Conservation (phyloP, 2,797 vertebrate species). For the Sternotherus odoratus region DNA sequence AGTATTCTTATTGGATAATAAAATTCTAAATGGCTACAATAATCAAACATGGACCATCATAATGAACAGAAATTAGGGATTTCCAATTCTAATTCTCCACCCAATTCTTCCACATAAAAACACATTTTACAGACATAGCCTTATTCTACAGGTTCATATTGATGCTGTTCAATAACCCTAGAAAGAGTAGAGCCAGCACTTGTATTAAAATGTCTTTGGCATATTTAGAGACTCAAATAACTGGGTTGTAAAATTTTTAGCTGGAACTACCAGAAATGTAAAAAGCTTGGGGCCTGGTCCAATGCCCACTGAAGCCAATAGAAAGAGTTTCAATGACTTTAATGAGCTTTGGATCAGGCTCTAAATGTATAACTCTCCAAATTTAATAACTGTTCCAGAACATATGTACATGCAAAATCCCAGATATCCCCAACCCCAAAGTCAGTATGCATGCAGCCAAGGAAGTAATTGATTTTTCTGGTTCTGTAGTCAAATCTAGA, state of each 20-base stretch:
- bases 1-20: slow-evolving; percentile 39
- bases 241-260: neutral
- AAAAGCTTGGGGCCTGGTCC: neutral
- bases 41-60: neutral
- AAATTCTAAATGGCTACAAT: slow-evolving; percentile 34
- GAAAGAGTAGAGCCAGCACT: neutral
- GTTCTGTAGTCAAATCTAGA: neutral
- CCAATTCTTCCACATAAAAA: neutral
- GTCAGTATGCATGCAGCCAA: neutral
- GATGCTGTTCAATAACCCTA: neutral
- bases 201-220: neutral
- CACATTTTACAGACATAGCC: rapidly evolving
- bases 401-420: neutral
- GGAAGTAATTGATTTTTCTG: neutral
- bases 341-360: neutral
- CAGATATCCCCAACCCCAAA: too few species aligned
- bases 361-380: neutral
- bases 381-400: neutral
- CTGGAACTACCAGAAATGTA: neutral
- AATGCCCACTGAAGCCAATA: neutral
- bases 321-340: neutral
- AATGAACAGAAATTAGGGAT: slow-evolving; percentile 3
- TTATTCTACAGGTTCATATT: rapidly evolving
- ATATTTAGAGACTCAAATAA: neutral
- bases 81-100: neutral